Conservation (phyloP, 92 coral and sea anemone species). For the Palythoa grandiflora region DNA sequence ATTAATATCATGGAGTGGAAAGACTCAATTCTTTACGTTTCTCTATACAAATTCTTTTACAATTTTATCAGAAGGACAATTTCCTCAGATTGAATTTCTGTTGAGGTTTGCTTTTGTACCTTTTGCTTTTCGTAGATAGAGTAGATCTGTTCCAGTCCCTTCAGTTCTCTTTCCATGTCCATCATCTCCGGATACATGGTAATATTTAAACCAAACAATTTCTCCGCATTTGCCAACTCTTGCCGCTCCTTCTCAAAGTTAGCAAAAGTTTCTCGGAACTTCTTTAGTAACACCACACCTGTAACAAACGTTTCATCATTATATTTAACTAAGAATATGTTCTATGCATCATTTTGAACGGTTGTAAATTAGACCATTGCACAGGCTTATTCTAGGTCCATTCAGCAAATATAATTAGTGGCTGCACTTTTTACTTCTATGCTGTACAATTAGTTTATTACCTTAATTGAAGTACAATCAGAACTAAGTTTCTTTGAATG, state of each 20-base stretch:
- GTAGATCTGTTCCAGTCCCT: slow-evolving; percentile 93
- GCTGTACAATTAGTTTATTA: not conserved
- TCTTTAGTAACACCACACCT: slow-evolving; percentile 95
- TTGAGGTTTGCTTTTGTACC: slow-evolving; percentile 41
- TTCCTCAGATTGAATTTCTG: not conserved
- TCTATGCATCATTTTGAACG: too few relatives aligned
- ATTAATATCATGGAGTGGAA: not conserved
- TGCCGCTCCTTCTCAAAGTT: slow-evolving; percentile 94
- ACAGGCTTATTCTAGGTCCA: too few relatives aligned
- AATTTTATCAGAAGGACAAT: not conserved
- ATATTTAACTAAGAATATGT: not conserved
- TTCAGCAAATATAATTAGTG: too few relatives aligned
- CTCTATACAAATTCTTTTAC: not conserved
- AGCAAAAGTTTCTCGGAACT: slow-evolving; percentile 87
- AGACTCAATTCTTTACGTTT: not conserved
- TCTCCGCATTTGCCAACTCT: slow-evolving; percentile 98
- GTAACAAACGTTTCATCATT: not conserved
- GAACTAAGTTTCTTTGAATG: not conserved
- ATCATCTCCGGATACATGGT: slow-evolving; percentile 96
- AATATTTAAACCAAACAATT: slow-evolving; percentile 93
- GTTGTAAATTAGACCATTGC: too few relatives aligned
- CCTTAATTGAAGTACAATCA: not conserved
- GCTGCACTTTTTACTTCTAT: too few relatives aligned
- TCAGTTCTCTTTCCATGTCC: slow-evolving; percentile 97
- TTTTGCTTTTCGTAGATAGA: slow-evolving; percentile 93